These are phyloP conservation scores for Allygus modestus DNA, from an alignment of 2,888 invertebrate species.

Conservation along the genomic window DNA sequence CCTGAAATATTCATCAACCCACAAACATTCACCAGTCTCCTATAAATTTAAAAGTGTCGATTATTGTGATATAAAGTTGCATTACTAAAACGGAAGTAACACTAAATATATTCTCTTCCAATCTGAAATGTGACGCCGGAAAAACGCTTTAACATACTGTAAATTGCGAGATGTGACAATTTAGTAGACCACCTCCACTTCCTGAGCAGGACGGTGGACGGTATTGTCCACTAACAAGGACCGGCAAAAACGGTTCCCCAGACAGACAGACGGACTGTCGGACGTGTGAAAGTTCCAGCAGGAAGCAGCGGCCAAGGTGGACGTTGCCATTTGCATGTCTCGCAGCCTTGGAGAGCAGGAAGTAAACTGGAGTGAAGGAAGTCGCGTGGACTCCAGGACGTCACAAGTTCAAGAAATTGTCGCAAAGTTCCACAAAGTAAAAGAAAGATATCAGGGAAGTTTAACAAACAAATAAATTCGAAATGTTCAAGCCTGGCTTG, in stretches of 20 bases:
- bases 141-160: background rate
- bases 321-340: conserved; percentile 36
- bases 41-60: no score
- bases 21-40: no score
- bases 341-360: conserved; percentile 23
- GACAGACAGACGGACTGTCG: background rate
- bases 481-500: no score
- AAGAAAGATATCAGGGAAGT: no score
- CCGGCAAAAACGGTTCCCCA: conserved; percentile 20
- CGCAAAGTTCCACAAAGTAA: no score
- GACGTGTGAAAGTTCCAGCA: conserved; percentile 5
- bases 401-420: background rate
- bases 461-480: no score
- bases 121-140: background rate
- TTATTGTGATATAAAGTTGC: no score
- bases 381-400: background rate
- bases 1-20: no score
- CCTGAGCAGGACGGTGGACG: background rate
- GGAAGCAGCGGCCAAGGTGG: conserved; percentile 24
- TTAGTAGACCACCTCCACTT: conserved; percentile 7
- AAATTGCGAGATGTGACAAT: background rate
- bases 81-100: no score
- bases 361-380: conserved; percentile 11
- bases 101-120: no score
- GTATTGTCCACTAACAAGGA: conserved; percentile 35